Base-by-base conservation (phyloP, 2,797 vertebrate species). In the Ctenopoma kingsleyae region DNA sequence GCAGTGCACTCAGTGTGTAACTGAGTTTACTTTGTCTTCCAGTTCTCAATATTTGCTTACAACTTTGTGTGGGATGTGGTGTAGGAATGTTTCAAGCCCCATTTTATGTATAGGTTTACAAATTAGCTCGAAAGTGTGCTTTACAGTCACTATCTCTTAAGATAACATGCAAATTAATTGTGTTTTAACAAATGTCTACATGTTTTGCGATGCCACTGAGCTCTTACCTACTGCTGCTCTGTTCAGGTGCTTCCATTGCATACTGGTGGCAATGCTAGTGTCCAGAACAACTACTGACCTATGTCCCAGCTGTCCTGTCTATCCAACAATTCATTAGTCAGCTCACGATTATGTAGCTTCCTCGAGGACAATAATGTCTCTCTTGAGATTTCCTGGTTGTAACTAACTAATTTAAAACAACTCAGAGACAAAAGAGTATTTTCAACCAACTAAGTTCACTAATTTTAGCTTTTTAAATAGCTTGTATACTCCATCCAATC, bases 1-100 rank as follows among this genome's bases (percentile, higher is more conserved):
- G 59, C 59, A 63, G 51, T n/a, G 4, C 17, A 63, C 49, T 55
- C 23, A 59, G 11, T 43, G 27, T 35, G 60, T 32, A 44, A 36
- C 51, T 15, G 15, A 22, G 32, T 60, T 54, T 12, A 19, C 5
- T 30, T 36, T 38, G 36, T 38, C 30, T 48, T 46, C 10, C 30
- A 35, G 25, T 56, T 41, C 27, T 30, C 41, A 49, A 58, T 30
- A 53, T 12, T 41, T 3, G 4, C 25, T 27, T 27, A 27, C 25
- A 27, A 27, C 25, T 27, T 27, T 27, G 23, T 23, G 19, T 40
- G n/a, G 35, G 43, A 20, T 41, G 10, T 46, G 48, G 44, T 10
- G 8, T 5, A 1, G 4, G 32, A 5, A 30, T 38, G 4, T 13
- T 60, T 43, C 3, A 0, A 51, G 6, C 11, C 20, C 19, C 9